Percentiles rank a stretch among this genome's conserved stretches.
Conservation (phyloP, 2,888 invertebrate species). For the Drosophila testacea region DNA sequence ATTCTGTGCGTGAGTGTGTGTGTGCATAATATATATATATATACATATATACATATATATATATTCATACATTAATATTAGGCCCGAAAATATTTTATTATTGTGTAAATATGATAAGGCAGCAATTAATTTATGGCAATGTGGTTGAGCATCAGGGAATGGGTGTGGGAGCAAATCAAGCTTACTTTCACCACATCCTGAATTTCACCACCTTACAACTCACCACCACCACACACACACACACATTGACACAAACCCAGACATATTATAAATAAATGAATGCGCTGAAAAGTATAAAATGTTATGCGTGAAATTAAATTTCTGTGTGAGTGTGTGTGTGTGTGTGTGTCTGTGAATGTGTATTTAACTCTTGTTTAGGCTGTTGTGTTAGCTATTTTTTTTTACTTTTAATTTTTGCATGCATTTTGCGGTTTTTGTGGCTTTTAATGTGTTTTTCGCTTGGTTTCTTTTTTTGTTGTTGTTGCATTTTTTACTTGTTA, state of each 20-base stretch:
- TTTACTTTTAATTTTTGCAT: slow-evolving; percentile 10
- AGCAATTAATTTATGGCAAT: slow-evolving; percentile 49
- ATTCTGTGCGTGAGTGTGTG: background rate
- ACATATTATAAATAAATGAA: background rate
- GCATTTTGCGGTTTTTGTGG: slow-evolving; percentile 28
- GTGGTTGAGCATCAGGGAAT: background rate
- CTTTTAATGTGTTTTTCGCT: slow-evolving; percentile 23
- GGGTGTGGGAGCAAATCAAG: background rate
- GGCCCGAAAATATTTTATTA: slow-evolving; percentile 33
- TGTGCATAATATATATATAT: background rate
- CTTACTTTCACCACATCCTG: background rate
- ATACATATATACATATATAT: background rate
- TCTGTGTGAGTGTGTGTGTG: background rate
- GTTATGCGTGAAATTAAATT: slow-evolving; percentile 25
- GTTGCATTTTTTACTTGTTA: slow-evolving; percentile 18
- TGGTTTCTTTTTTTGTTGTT: slow-evolving; percentile 5
- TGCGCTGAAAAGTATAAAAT: slow-evolving; percentile 1
- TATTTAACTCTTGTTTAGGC: slow-evolving; percentile 17
- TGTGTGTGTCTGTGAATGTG: slow-evolving; percentile 6
- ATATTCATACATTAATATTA: slow-evolving; percentile 24
- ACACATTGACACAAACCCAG: background rate
- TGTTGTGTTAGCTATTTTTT: slow-evolving; percentile 23
- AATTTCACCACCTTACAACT: background rate
- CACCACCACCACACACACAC: background rate
- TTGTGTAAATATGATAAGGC: slow-evolving; percentile 43